Evolutionary conservation across 37 sponge, comb jelly and placozoan species (phyloP), one percentile per base, ranked within the genome.

Genomic region (Beroe ovata): DNA sequence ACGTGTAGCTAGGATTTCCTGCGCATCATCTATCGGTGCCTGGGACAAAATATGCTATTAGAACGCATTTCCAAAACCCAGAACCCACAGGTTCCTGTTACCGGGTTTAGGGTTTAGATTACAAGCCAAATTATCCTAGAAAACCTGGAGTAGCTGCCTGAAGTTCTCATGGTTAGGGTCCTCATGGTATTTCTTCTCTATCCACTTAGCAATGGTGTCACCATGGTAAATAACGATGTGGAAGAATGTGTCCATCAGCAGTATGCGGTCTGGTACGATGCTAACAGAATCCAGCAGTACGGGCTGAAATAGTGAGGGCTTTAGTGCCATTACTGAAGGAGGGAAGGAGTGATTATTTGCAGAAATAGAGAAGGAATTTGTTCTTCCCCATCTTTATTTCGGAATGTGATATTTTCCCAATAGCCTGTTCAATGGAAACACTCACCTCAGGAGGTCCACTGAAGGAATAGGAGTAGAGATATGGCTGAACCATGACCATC

Each of bases 221-320:
- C 99, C 99, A 88, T 96, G 96, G 71, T 89, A 99, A 58, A 99
- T 99, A 66, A 99, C 92, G 19, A 99, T 93, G 72, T 96, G 96
- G 92, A 99, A 99, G 93, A 96, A 99, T 3, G 94, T 92, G 89
- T 99, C 99, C 89, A 99, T 91, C 14, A 99, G 93, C 0, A 99
- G 94, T 30, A 99, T 99, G 88, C 96, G 69, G 47, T 99, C 99
- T 8, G 93, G 84, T 35, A 89, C 91, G 40, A 99, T 95, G 69
- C 99, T 99, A 90, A 90, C 92, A 8, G 94, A 93, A 91, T 99
- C 99, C 25, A 99, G 93, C 19, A 99, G 92, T 6, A 99, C 99
- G 59, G 99, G 96, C 95, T 95, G 88, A 11, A 64, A 58, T 47
- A 47, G 11, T 6, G 54, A n/a, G n/a, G n/a, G n/a, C n/a, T n/a